A percentile compares a stretch with the other conserved stretches of the same genome.
phyloP scores from a whole-genome alignment of 2,797 vertebrate species.

The Sebastes hopkinsi region DNA sequence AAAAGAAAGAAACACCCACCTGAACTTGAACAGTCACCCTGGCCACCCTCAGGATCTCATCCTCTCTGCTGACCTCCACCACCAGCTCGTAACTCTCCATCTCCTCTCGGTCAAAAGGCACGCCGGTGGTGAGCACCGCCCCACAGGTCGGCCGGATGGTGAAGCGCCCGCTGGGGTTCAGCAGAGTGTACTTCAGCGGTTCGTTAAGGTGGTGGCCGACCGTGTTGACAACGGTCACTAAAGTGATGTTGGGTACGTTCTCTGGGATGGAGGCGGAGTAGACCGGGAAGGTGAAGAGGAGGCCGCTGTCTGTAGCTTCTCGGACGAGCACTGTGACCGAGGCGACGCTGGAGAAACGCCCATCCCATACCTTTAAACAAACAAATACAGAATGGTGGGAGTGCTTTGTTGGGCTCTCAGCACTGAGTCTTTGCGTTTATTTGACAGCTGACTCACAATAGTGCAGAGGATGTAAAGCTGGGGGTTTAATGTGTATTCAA shows the following conservation, averaged over 20 bases:
- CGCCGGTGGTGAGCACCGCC: conserved; percentile 90
- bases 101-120: conserved; percentile 93
- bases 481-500: background rate
- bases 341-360: conserved; percentile 87
- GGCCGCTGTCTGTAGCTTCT: conserved; percentile 89
- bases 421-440: background rate
- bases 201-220: conserved; percentile 92
- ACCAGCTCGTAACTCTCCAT: conserved; percentile 90
- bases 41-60: conserved; percentile 85
- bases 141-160: conserved; percentile 91
- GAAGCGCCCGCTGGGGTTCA: conserved; percentile 92
- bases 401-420: background rate
- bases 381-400: background rate
- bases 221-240: conserved; percentile 88
- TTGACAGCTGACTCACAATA: background rate
- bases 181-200: conserved; percentile 90
- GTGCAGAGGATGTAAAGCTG: background rate
- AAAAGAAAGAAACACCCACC: conserved; percentile 66
- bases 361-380: conserved; percentile 80
- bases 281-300: conserved; percentile 87
- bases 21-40: conserved; percentile 89
- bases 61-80: conserved; percentile 90
- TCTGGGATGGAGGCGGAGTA: conserved; percentile 89
- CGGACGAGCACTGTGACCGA: conserved; percentile 90
- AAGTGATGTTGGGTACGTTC: conserved; percentile 86